Conservation (phyloP, 2,797 vertebrate genomes). For the Glossophaga mutica region DNA sequence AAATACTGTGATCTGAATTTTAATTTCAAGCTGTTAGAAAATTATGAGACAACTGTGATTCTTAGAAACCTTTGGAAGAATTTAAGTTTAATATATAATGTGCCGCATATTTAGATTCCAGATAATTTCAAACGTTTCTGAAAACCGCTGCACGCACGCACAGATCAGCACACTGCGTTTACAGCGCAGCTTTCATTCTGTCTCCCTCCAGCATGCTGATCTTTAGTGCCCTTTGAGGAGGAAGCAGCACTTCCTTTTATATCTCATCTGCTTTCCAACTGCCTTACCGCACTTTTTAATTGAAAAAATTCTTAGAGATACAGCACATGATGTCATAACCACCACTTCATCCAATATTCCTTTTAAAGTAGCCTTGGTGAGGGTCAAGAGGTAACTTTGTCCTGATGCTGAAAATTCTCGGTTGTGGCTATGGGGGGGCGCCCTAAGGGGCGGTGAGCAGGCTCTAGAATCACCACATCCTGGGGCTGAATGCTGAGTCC, state of each 20-base stretch:
- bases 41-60: neutral
- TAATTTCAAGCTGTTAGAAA: neutral
- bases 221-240: neutral
- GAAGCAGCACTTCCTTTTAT: neutral
- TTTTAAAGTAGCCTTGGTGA: neutral
- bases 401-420: neutral
- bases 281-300: neutral
- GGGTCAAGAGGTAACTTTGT: neutral
- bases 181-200: neutral
- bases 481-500: neutral
- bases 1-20: neutral
- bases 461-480: neutral
- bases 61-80: slow-evolving; percentile 30
- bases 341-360: neutral
- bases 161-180: neutral
- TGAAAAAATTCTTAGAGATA: neutral
- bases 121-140: neutral
- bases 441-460: neutral
- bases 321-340: neutral
- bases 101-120: neutral
- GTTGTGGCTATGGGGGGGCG: neutral
- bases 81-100: neutral
- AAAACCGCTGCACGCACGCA: neutral
- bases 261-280: neutral
- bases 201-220: neutral